Base-by-base conservation (phyloP, 2,888 invertebrate genomes). In the Cremastinae sp. region DNA sequence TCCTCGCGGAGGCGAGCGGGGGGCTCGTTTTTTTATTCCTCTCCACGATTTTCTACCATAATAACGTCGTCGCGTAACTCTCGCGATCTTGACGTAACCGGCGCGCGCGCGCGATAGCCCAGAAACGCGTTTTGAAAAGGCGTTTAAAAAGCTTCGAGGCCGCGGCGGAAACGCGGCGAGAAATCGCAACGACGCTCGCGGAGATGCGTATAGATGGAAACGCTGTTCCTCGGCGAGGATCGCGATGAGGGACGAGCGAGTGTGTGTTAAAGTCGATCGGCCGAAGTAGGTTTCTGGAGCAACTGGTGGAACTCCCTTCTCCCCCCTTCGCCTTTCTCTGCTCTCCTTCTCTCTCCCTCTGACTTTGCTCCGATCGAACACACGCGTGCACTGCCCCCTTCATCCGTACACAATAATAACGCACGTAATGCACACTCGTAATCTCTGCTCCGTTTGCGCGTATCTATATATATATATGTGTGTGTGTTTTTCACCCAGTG, bases 271-370 rank as follows among this genome's bases (percentile, higher is more conserved):
- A 80, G 72, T 71, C 61, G 53, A 51, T 71, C 79, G 59, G 61
- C 41, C 78, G 78, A 86, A 85, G 85, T 86, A 84, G 86, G 86
- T 86, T 86, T 85, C 85, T 86, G 84, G 86, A 86, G 85, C 85
- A 83, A 77, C 75, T 74, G 43, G 58, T 59, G 73, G 64, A 59
- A 51, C 69, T 45, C 59, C 73, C 43, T 72, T 74, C 70, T 28
- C n/a, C n/a, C n/a, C n/a, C n/a, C n/a, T n/a, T n/a, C n/a, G n/a
- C n/a, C n/a, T n/a, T n/a, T n/a, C n/a, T n/a, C n/a, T n/a, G n/a
- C n/a, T n/a, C 28, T 28, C 28, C 5, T 5, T 28, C 28, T 2
- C 2, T 28, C 28, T 28, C 28, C 5, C 28, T 28, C 28, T 28
- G 28, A 3, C 28, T 28, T 28, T 28, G 2, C 28, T 28, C 54